phyloP scores from a whole-genome alignment of 2,113 vertebrate genomes.

The Tachysurus fulvidraco region DNA sequence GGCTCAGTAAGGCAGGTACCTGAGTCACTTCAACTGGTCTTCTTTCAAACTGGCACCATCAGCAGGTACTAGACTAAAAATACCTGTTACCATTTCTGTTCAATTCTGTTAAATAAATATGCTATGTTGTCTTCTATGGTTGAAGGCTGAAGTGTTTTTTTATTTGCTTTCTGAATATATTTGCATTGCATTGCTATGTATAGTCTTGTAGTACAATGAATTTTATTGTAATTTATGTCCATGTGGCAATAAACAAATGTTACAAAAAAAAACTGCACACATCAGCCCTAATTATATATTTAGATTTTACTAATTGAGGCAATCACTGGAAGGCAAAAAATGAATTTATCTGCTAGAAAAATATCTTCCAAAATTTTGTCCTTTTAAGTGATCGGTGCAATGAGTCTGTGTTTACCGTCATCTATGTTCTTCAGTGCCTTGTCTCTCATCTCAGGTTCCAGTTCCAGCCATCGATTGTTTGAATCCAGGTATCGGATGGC shows the following conservation, averaged over 20 bases:
- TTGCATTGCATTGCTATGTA: background rate
- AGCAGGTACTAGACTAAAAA: background rate
- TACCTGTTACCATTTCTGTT: no score
- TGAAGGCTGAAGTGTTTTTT: background rate
- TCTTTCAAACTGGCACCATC: background rate
- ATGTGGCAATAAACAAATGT: background rate
- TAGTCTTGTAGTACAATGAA: background rate
- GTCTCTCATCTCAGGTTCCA: constrained; percentile 74
- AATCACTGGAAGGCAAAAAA: background rate
- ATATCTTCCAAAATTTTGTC: background rate
- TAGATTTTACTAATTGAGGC: background rate
- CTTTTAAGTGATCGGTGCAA: background rate
- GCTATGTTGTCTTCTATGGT: background rate
- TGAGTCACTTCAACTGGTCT: background rate
- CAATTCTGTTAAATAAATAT: no score
- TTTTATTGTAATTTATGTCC: background rate
- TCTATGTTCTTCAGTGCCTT: constrained; percentile 66
- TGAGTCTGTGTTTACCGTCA: constrained; percentile 61
- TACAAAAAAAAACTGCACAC: background rate
- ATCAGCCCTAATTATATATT: background rate
- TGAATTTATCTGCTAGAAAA: background rate
- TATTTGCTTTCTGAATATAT: background rate
- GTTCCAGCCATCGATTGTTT: constrained; percentile 72
- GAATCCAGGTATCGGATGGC: constrained; percentile 80
- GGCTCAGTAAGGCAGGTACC: background rate